phyloP scores from a whole-genome alignment of 2,888 invertebrate genomes.

The Eulithis prunata region DNA sequence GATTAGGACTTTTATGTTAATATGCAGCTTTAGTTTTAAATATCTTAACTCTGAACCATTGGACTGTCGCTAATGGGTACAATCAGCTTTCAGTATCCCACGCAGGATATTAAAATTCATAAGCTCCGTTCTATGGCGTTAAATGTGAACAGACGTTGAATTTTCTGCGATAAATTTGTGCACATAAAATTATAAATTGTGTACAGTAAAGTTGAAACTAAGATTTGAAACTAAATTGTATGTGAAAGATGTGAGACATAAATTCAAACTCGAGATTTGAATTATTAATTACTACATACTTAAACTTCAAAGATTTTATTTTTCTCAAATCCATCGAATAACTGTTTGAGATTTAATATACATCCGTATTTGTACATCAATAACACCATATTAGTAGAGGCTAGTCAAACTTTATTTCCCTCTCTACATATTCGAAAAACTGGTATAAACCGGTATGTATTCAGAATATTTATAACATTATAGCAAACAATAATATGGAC shows the following conservation, averaged over 20 bases:
- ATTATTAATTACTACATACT: too few species aligned
- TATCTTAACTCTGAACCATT: too few species aligned
- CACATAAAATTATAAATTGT: slow-evolving; percentile 3
- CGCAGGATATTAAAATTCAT: slow-evolving; percentile 25
- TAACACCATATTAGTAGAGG: background rate
- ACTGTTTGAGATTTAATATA: too few species aligned
- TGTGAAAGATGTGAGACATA: too few species aligned
- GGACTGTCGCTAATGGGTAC: background rate
- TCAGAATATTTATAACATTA: slow-evolving; percentile 7
- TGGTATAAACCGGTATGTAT: background rate
- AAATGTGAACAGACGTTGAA: slow-evolving; percentile 16
- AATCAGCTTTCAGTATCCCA: slow-evolving; percentile 11
- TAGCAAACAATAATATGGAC: slow-evolving; percentile 3
- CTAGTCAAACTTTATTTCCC: background rate
- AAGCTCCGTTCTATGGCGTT: slow-evolving; percentile 1
- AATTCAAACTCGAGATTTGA: too few species aligned
- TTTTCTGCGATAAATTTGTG: slow-evolving; percentile 9
- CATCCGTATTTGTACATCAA: too few species aligned
- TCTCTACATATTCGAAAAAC: background rate
- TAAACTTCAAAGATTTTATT: too few species aligned
- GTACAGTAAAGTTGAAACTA: background rate
- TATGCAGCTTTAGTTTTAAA: too few species aligned
- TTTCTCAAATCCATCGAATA: too few species aligned
- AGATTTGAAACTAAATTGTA: background rate
- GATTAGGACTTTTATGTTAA: too few species aligned